Percentiles rank a stretch among this genome's conserved stretches.
Conservation (phyloP, 2,113 vertebrate genomes). For the Zootoca vivipara region DNA sequence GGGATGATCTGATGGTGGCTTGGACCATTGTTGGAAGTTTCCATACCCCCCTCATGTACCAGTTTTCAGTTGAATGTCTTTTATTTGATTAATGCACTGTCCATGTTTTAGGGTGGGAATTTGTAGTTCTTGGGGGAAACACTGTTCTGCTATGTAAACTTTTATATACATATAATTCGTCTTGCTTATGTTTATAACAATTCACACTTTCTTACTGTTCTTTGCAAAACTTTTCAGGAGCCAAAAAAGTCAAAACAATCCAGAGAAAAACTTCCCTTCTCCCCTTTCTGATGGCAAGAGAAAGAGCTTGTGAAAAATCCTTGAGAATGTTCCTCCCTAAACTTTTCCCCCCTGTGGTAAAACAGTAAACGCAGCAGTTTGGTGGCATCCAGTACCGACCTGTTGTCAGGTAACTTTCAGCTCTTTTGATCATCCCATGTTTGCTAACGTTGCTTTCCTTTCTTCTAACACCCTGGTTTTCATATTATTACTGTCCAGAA, state of each 20-base stretch:
- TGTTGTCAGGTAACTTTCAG: conserved; percentile 80
- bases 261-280: conserved; percentile 85
- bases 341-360: conserved; percentile 81
- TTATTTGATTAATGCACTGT: conserved; percentile 63
- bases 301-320: conserved; percentile 77
- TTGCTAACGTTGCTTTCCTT: conserved; percentile 12
- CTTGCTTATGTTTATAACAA: conserved; percentile 76
- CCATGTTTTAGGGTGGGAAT: conserved; percentile 63
- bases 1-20: conserved; percentile 69
- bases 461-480: conserved; percentile 51
- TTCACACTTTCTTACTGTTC: conserved; percentile 83
- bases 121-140: conserved; percentile 56
- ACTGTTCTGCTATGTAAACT: conserved; percentile 59
- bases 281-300: conserved; percentile 81
- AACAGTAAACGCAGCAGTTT: conserved; percentile 76
- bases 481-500: conserved; percentile 33
- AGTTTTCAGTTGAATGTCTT: conserved; percentile 72
- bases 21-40: conserved; percentile 72
- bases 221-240: conserved; percentile 86
- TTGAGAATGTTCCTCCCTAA: conserved; percentile 84
- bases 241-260: conserved; percentile 81
- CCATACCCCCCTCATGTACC: conserved; percentile 55
- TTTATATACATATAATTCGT: conserved; percentile 27
- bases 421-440: conserved; percentile 52
- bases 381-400: conserved; percentile 75